These are phyloP conservation scores for Sorex araneus DNA, from an alignment of 2,113 vertebrate genomes.

Conservation along the genomic window DNA sequence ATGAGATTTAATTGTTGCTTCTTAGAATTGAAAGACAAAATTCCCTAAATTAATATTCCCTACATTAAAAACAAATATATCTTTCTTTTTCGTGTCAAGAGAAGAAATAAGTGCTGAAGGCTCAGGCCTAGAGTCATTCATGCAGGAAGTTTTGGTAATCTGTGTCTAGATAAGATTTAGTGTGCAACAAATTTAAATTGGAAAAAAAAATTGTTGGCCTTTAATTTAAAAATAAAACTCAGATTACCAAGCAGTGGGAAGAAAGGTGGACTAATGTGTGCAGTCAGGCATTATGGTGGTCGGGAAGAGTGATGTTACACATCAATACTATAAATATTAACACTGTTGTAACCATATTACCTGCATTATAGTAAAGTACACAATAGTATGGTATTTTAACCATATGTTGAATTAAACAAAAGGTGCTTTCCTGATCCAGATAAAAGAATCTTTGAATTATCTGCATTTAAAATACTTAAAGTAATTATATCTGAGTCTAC, in stretches of 20 bases:
- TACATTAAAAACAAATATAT: neutral
- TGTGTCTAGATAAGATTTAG: neutral
- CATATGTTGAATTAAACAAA: neutral
- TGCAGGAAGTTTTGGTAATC: neutral
- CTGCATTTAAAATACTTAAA: neutral
- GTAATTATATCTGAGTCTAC: neutral
- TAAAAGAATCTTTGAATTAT: neutral
- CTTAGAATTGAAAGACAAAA: slow-evolving; percentile 35
- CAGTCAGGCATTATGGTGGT: too few relatives aligned
- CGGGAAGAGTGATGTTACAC: too few relatives aligned
- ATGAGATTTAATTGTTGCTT: slow-evolving; percentile 1
- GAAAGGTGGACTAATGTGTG: too few relatives aligned
- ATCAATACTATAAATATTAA: too few relatives aligned
- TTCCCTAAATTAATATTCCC: neutral
- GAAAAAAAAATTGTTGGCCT: neutral
- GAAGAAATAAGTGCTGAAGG: neutral
- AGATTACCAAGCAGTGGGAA: too few relatives aligned
- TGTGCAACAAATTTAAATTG: neutral
- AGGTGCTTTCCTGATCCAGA: neutral
- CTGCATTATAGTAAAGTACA: too few relatives aligned
- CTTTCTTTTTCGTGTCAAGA: slow-evolving; percentile 20
- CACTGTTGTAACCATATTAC: too few relatives aligned
- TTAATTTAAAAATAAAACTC: neutral
- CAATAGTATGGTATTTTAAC: neutral
- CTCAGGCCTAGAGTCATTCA: neutral